phyloP scores from a whole-genome alignment of 2,113 vertebrate genomes.

The Penelope pileata region DNA sequence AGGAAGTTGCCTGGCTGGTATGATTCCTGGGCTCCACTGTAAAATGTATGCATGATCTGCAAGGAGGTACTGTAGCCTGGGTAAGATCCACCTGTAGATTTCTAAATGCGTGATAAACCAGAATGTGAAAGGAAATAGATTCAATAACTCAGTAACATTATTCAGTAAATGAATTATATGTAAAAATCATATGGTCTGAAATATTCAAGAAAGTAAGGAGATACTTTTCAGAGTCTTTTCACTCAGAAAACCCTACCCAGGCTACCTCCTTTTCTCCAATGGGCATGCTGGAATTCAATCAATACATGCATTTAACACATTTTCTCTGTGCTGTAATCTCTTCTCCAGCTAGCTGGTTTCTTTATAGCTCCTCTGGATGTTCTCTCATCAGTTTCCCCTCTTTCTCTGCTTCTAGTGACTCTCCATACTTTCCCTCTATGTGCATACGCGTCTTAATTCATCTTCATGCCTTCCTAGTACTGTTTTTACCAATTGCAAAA shows the following conservation, averaged over 20 bases:
- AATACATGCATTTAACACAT: not conserved
- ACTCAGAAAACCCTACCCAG: not conserved
- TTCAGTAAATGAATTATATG: not conserved
- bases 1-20: conserved; percentile 68
- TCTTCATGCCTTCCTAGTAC: no score
- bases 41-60: conserved; percentile 81
- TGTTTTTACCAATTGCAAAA: not conserved
- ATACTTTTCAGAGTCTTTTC: not conserved
- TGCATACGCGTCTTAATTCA: not conserved
- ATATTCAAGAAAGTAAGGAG: not conserved
- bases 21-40: conserved; percentile 74
- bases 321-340: not conserved
- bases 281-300: not conserved
- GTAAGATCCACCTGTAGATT: conserved; percentile 67
- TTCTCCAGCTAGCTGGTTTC: not conserved
- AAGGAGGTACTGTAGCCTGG: conserved; percentile 82
- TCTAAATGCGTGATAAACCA: conserved; percentile 57
- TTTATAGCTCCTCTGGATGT: not conserved
- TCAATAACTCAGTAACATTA: not conserved
- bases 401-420: not conserved
- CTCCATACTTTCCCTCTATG: not conserved
- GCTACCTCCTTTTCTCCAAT: no score
- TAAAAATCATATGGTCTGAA: not conserved
- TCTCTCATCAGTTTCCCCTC: not conserved
- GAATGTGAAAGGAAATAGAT: not conserved